Evolutionary conservation across 2,113 vertebrate species (phyloP).

Genomic region (Corythornis vintsioides): DNA sequence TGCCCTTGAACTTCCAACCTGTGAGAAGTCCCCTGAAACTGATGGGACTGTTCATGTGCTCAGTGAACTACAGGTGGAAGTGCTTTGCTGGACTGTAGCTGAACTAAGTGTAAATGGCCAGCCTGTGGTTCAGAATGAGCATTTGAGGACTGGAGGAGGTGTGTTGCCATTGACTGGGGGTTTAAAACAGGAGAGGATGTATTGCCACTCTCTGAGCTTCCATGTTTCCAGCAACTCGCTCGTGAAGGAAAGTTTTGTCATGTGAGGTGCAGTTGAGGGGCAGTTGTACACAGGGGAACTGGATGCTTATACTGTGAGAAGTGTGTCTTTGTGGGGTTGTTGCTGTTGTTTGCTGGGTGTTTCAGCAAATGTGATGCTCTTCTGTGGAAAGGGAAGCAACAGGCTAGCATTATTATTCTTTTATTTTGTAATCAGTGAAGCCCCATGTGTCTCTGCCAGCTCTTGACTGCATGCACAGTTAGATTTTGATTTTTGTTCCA

Average conservation of each 20-base stretch:
- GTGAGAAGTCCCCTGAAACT: constrained; percentile 16
- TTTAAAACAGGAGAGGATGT: background rate
- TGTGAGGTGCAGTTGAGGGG: background rate
- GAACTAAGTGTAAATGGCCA: background rate
- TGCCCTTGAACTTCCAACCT: constrained; percentile 9
- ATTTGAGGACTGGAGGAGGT: background rate
- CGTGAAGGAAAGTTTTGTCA: background rate
- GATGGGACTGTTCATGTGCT: background rate
- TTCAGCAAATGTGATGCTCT: background rate
- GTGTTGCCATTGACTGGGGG: background rate
- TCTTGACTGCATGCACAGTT: background rate
- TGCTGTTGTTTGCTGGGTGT: background rate
- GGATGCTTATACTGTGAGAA: background rate
- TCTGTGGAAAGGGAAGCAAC: background rate
- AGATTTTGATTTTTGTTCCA: background rate
- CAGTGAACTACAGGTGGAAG: background rate
- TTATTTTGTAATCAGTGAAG: constrained; percentile 12
- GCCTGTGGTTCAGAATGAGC: background rate
- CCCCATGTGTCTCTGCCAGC: background rate
- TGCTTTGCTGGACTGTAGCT: constrained; percentile 22
- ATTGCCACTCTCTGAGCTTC: background rate
- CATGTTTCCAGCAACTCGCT: background rate
- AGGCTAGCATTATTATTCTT: background rate
- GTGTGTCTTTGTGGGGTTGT: background rate
- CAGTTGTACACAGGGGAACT: background rate